These are phyloP conservation scores for Xenops minutus DNA, from an alignment of 2,797 vertebrate genomes.

Conservation along the genomic window DNA sequence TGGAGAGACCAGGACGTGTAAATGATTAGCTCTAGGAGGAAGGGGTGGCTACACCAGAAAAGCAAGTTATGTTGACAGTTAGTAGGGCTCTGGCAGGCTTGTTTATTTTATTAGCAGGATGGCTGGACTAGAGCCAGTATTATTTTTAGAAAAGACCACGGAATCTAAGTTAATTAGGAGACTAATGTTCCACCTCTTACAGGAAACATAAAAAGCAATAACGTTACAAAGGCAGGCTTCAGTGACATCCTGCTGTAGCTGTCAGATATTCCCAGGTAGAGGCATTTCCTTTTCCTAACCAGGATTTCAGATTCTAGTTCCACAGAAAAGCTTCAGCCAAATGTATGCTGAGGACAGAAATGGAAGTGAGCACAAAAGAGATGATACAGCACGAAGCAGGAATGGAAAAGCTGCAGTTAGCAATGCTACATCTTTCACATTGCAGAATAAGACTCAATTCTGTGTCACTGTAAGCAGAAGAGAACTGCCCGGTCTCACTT, in stretches of 20 bases:
- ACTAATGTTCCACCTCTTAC: slow-evolving; percentile 60
- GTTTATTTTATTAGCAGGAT: slow-evolving; percentile 75
- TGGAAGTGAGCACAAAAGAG: neutral
- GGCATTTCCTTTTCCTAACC: neutral
- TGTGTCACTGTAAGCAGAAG: neutral
- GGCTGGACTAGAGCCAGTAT: slow-evolving; percentile 60
- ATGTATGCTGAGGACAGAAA: neutral
- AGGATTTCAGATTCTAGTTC: neutral
- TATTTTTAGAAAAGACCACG: slow-evolving; percentile 70
- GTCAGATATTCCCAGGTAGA: neutral
- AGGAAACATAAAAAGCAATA: slow-evolving; percentile 57
- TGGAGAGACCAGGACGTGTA: neutral
- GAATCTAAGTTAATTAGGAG: slow-evolving; percentile 68
- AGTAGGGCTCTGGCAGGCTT: slow-evolving; percentile 21
- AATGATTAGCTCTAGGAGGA: slow-evolving; percentile 21
- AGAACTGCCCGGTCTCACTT: neutral
- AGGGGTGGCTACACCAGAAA: slow-evolving; percentile 49
- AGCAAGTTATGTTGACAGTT: slow-evolving; percentile 43
- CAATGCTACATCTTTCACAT: neutral
- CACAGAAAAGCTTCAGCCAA: neutral
- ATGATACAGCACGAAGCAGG: neutral
- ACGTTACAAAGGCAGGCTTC: neutral
- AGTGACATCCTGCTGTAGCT: neutral
- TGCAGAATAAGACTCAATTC: neutral
- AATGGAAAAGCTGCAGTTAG: neutral